phyloP scores from a whole-genome alignment of 2,113 vertebrate species.

The Riparia riparia region DNA sequence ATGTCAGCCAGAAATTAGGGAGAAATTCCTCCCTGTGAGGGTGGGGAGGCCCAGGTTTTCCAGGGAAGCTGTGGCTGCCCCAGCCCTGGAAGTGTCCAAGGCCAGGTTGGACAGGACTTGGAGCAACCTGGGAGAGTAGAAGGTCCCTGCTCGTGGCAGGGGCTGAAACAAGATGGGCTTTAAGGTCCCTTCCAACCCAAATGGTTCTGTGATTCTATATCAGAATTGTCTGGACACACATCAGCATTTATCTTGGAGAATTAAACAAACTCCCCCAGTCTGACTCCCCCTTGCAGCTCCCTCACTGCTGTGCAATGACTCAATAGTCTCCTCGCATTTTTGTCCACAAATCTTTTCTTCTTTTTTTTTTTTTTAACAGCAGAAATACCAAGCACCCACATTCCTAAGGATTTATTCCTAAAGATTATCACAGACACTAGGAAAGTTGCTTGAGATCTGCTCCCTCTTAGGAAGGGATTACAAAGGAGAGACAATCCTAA shows the following conservation, averaged over 20 bases:
- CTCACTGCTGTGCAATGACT: constrained; percentile 28
- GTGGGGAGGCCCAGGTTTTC: rapidly evolving
- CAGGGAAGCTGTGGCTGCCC: not conserved
- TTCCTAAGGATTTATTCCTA: not conserved
- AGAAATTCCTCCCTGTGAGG: not conserved
- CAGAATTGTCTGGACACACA: not conserved
- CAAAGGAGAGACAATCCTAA: not conserved
- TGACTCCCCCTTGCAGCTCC: not conserved
- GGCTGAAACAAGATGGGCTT: not conserved
- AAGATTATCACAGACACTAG: not conserved
- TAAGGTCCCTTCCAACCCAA: not conserved
- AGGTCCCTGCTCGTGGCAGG: not conserved
- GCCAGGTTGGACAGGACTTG: not conserved
- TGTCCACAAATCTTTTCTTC: not conserved
- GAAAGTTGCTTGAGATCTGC: not conserved
- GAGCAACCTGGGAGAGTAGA: rapidly evolving
- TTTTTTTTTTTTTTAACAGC: not conserved
- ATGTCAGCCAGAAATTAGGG: not conserved
- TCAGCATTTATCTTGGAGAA: not conserved
- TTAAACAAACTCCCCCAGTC: not conserved
- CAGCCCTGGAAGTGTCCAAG: not conserved
- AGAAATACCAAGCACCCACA: constrained; percentile 33
- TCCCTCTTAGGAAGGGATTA: not conserved
- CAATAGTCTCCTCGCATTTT: not conserved
- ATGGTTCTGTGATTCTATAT: not conserved